Base-by-base conservation (phyloP, 2,113 vertebrate species). In the Noturus placidus region DNA sequence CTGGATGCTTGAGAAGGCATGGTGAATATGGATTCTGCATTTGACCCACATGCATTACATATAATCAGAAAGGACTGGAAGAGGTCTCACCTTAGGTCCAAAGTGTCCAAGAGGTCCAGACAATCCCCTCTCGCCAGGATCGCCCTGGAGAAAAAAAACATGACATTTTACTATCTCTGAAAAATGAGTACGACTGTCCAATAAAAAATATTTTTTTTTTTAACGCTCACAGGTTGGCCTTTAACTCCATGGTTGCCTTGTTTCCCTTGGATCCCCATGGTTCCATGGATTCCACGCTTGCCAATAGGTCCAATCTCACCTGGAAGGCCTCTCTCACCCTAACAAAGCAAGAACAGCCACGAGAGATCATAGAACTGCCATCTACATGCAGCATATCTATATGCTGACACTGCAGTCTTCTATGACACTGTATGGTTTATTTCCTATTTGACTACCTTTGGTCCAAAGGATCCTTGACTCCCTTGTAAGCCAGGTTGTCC, bases 311-410 rank as follows among this genome's bases (percentile, higher is more conserved):
- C 98, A 76, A 86, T 93, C 93, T 98, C 97, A 15, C 98, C 98
- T 27, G 92, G 93, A 84, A 97, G 93, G 89, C 97, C 98, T 88
- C 93, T 94, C 92, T 99, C 97, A 59, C 98, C 98, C 98, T 97
- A 94, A 86, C 25, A 61, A 85, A 78, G 30, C 85, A 79, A 33
- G 54, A 67, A 78, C 15, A 86, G 35, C 6, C 35, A 59, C 20
- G 15, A 61, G 13, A 72, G n/a, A 74, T 35, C n/a, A 61, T 10
- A 63, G 7, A 86, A 38, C 19, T 57, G 20, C 17, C 1, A 56
- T 30, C 33, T 46, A 14, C 38, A 76, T n/a, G n/a, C n/a, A n/a
- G n/a, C n/a, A n/a, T n/a, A 5, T 27, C 27, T 63, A 63, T 30
- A 38, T 19, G 14, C 38, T 83, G 81, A 65, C 42, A 46, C 15